Evolutionary conservation across 2,888 invertebrate genomes (phyloP).

Genomic region (Tridacna gigas): DNA sequence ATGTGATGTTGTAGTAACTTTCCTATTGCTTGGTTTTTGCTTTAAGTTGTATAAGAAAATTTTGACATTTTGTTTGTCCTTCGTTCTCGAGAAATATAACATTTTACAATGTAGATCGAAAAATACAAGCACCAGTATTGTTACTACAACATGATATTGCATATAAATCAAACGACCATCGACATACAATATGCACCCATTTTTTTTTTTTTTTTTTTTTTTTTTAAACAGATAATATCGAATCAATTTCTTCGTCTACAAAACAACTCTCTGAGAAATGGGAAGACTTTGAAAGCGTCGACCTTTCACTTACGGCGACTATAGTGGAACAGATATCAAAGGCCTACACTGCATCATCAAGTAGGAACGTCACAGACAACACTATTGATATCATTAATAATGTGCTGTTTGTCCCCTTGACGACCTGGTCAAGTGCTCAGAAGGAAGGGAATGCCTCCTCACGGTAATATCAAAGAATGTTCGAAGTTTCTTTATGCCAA

Average conservation of each 20-base stretch:
- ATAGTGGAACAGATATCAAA: constrained; percentile 57
- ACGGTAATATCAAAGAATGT: constrained; percentile 41
- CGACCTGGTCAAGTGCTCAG: constrained; percentile 51
- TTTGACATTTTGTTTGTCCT: too few species aligned
- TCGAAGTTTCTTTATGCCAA: too few species aligned
- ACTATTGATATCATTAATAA: constrained; percentile 61
- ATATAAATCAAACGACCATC: too few species aligned
- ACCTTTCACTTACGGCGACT: constrained; percentile 57
- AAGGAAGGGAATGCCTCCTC: constrained; percentile 47
- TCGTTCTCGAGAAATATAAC: too few species aligned
- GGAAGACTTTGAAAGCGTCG: constrained; percentile 37
- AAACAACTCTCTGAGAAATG: constrained; percentile 45
- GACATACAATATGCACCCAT: too few species aligned
- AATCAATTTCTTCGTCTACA: constrained; percentile 36
- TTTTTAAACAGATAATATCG: constrained; percentile 47
- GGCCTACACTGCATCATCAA: constrained; percentile 22
- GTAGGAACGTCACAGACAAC: constrained; percentile 41
- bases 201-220: too few species aligned
- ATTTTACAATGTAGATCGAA: too few species aligned
- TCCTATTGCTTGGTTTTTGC: too few species aligned
- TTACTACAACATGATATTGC: too few species aligned
- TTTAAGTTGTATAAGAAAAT: too few species aligned
- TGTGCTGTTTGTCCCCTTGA: constrained; percentile 51
- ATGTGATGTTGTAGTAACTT: too few species aligned
- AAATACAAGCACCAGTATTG: too few species aligned